These are phyloP conservation scores for Scaptomyza polygonia DNA, from an alignment of 2,888 invertebrate species.

Conservation along the genomic window DNA sequence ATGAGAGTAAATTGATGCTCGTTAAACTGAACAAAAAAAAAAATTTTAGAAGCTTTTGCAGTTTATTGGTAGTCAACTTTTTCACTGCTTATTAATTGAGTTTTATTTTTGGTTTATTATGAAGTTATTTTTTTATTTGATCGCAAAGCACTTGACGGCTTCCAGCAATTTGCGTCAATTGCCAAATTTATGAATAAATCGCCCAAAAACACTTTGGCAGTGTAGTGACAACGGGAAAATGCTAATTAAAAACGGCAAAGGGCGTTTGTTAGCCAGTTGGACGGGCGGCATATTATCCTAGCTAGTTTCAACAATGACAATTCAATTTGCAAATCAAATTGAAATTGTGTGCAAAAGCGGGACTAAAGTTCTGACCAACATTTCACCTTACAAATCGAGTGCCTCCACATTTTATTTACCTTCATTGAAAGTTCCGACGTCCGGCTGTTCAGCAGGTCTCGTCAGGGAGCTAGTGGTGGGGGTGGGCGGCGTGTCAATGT, in stretches of 20 bases:
- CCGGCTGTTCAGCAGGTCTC: background rate
- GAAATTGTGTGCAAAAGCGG: slow-evolving; percentile 18
- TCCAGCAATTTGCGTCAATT: slow-evolving; percentile 11
- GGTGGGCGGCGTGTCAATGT: slow-evolving; percentile 20
- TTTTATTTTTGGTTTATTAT: background rate
- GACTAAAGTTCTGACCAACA: slow-evolving; percentile 29
- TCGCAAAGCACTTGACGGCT: background rate
- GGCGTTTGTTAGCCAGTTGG: background rate
- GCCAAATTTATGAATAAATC: slow-evolving; percentile 49
- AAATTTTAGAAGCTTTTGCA: background rate
- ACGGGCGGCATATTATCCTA: background rate
- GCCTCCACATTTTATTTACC: slow-evolving; percentile 41
- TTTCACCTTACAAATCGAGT: slow-evolving; percentile 40
- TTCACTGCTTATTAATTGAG: background rate
- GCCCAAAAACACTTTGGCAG: background rate
- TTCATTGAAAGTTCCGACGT: slow-evolving; percentile 28
- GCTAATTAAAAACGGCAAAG: slow-evolving; percentile 55
- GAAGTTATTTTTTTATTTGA: background rate
- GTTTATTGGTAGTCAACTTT: background rate
- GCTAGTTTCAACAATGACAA: slow-evolving; percentile 12
- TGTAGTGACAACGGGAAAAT: slow-evolving; percentile 13
- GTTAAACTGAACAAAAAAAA: background rate
- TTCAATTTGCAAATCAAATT: slow-evolving; percentile 75
- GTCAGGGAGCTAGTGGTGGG: background rate
- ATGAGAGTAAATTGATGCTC: background rate